Evolutionary conservation across 1,140 invertebrate genomes (phyloP).

Genomic region (Lutraria rhynchaena): DNA sequence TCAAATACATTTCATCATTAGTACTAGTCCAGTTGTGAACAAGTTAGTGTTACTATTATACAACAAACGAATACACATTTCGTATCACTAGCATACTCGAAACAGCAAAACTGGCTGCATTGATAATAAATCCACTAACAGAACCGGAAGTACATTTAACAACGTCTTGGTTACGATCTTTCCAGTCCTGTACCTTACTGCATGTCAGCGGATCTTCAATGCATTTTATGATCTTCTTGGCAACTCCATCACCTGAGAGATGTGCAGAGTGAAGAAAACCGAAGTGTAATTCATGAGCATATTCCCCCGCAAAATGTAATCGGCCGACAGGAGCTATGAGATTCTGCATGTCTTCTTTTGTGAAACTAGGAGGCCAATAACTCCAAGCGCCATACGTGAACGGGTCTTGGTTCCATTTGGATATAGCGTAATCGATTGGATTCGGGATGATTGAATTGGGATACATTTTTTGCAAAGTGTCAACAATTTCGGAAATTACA

Average conservation of each 20-base stretch:
- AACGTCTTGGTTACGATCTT: no score
- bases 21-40: no score
- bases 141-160: no score
- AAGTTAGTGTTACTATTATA: no score
- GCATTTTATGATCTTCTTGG: neutral
- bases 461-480: neutral
- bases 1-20: no score
- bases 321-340: neutral
- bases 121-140: no score
- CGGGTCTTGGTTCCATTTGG: neutral
- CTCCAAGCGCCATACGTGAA: neutral
- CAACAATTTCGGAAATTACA: neutral
- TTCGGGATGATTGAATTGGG: neutral
- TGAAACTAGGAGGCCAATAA: constrained; percentile 6
- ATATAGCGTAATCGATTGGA: no score
- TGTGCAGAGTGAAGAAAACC: neutral
- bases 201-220: no score
- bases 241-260: neutral
- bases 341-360: neutral
- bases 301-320: neutral
- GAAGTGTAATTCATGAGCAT: neutral
- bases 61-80: no score
- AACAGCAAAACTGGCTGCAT: no score
- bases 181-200: no score
- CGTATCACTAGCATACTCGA: no score